Evolutionary conservation across 2,797 vertebrate species (phyloP), one percentile per base, ranked within the genome.

Genomic region (Acanthornis magna): DNA sequence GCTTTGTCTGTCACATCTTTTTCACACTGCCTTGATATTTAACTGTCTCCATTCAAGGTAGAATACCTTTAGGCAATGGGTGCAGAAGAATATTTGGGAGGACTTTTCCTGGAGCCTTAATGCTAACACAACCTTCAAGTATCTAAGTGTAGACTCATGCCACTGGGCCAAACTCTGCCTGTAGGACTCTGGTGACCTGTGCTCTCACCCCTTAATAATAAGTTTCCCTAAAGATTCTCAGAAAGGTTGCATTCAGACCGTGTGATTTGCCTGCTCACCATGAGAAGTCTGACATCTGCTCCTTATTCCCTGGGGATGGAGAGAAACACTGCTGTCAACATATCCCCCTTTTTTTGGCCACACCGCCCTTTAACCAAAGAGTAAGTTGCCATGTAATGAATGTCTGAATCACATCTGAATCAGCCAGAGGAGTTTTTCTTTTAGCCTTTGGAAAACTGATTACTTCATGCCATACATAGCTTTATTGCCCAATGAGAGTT

Each of bases 221-320:
- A 26, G 20, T 29, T 87, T 73, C 48, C 27, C 30, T 74, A 20
- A 38, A 62, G 18, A 53, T n/a, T 27, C 13, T 34, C 2, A 1
- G 7, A 30, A 55, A 82, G 11, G 18, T 14, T 75, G 38, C 38
- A 22, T 42, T 82, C 38, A 74, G 27, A 85, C 8, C 22, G 5
- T 0, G 0, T 15, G 10, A 21, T 21, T 16, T 38, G 14, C 11
- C 34, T 53, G 32, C 17, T 53, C 20, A 21, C 29, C 30, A 4
- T 14, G 16, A 48, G 26, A 72, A 9, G 16, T 61, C 16, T 57
- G 42, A 34, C n/a, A 55, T 15, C 25, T 50, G 8, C 53, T 55
- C 13, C 13, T 67, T 76, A 5, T 61, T 72, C 17, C 20, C 42
- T 55, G 27, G 18, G 36, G 67, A 29, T 10, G 7, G 53, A 73